Evolutionary conservation across 2,113 vertebrate genomes (phyloP).

Genomic region (Podarcis muralis): DNA sequence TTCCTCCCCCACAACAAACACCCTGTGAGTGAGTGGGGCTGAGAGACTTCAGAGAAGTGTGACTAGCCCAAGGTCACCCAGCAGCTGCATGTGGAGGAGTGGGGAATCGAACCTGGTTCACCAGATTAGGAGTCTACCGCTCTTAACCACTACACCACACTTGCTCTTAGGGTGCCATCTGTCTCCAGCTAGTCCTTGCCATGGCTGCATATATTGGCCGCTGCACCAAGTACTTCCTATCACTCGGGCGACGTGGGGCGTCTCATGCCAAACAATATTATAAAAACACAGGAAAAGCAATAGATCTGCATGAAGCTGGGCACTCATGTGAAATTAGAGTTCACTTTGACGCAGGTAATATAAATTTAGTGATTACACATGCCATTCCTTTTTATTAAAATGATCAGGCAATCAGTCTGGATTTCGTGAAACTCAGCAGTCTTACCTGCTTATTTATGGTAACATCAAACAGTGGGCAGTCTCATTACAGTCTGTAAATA

Average conservation of each 20-base stretch:
- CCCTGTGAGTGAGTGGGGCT: too few species aligned
- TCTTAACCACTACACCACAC: too few species aligned
- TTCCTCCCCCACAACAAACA: too few species aligned
- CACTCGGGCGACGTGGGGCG: too few species aligned
- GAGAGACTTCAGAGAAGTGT: too few species aligned
- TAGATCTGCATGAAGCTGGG: not conserved
- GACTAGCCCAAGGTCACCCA: too few species aligned
- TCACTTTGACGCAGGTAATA: conserved; percentile 37
- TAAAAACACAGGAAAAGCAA: conserved; percentile 3
- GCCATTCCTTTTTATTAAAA: conserved; percentile 79
- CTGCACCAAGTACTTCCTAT: not conserved
- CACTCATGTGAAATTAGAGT: conserved; percentile 42
- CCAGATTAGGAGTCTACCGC: too few species aligned
- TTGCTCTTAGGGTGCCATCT: not conserved
- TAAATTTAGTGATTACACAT: conserved; percentile 69
- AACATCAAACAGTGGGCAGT: conserved; percentile 80
- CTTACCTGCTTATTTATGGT: conserved; percentile 86
- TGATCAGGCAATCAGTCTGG: conserved; percentile 75
- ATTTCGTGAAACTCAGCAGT: conserved; percentile 75
- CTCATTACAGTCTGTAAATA: conserved; percentile 86
- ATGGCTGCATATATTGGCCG: not conserved
- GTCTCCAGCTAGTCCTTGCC: not conserved
- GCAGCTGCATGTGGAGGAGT: too few species aligned
- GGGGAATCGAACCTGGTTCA: too few species aligned
- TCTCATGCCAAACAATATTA: not conserved